Evolutionary conservation across 2,888 invertebrate species (phyloP), one percentile per base, ranked within the genome.

Genomic region (Hypomecis punctinalis): DNA sequence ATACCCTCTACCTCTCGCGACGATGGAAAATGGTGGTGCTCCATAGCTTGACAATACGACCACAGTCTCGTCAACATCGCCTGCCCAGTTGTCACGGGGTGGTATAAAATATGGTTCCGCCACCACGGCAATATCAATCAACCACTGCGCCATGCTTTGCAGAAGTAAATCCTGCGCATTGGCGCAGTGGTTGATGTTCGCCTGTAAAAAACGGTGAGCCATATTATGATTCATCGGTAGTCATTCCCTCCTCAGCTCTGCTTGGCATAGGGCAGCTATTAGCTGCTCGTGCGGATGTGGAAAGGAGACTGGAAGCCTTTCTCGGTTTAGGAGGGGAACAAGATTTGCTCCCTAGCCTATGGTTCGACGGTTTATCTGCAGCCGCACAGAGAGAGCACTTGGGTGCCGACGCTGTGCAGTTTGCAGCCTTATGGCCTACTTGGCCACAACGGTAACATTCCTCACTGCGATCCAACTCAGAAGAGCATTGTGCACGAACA

Each of bases 21-120:
- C 7, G 0, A 33, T 9, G 33, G 40, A 8, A 0, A 57, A 33
- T n/a, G 51, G 45, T 8, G 47, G n/a, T n/a, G n/a, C n/a, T n/a
- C n/a, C 40, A 10, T 36, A n/a, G 6, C 35, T 8, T 0, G 47
- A 11, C 7, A 10, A 9, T 10, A 35, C n/a, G 8, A 58, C 66
- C 7, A 67, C 64, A 10, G 60, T 39, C 23, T 57, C 48, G 1
- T 39, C 46, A 7, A 13, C 9, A 48, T 68, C 69, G 0, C 62
- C 63, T 5, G 35, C 49, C 66, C 69, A 64, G 35, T 65, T 58
- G 5, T 49, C 49, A 7, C 60, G 33, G 23, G 48, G 35, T 0
- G 70, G 70, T 0, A 71, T 48, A 3, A 0, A 49, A 11, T 72
- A 72, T 5, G 72, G 72, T 61, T 75, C 75, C 1, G 69, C 57